These are phyloP conservation scores for Drosophila insularis DNA, from an alignment of 1,140 invertebrate genomes.

Conservation along the genomic window DNA sequence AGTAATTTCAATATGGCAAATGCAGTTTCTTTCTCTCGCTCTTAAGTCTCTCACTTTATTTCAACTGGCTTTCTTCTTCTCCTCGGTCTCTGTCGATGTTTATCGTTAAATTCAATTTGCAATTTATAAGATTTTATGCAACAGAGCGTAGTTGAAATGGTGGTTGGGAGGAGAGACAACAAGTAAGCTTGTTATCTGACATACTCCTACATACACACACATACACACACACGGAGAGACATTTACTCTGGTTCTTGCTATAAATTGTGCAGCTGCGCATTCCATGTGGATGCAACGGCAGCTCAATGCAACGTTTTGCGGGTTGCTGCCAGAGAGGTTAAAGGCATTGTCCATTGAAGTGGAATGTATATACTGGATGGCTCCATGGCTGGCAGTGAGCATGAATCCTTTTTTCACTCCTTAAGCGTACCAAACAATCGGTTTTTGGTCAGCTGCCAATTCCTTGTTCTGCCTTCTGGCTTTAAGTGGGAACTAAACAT, in stretches of 20 bases:
- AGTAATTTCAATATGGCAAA: slow-evolving; percentile 52
- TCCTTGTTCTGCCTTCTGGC: slow-evolving; percentile 45
- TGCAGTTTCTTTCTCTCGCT: slow-evolving; percentile 12
- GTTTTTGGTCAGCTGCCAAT: slow-evolving; percentile 64
- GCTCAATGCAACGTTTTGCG: slow-evolving; percentile 24
- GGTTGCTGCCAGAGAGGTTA: slow-evolving; percentile 18
- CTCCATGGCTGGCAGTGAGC: slow-evolving; percentile 15
- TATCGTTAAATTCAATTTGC: slow-evolving; percentile 80
- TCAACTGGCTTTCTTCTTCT: background rate
- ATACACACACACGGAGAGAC: slow-evolving; percentile 5
- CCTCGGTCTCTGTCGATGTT: slow-evolving; percentile 42
- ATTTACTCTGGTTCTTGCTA: slow-evolving; percentile 39
- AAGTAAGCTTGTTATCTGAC: slow-evolving; percentile 60
- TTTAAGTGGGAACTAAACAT: slow-evolving; percentile 49
- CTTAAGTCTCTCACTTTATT: slow-evolving; percentile 9
- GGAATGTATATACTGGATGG: slow-evolving; percentile 51
- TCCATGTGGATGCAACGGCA: slow-evolving; percentile 56
- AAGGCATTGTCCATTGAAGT: slow-evolving; percentile 59
- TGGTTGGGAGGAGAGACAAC: background rate
- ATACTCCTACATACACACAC: background rate
- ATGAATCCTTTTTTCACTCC: background rate
- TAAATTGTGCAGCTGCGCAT: slow-evolving; percentile 75
- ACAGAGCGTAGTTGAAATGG: slow-evolving; percentile 20
- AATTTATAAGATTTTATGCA: slow-evolving; percentile 76
- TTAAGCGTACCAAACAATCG: background rate